A percentile compares a stretch with the other conserved stretches of the same genome.
These are phyloP conservation scores for Hippotragus niger DNA, from an alignment of 2,113 vertebrate genomes.

Conservation along the genomic window DNA sequence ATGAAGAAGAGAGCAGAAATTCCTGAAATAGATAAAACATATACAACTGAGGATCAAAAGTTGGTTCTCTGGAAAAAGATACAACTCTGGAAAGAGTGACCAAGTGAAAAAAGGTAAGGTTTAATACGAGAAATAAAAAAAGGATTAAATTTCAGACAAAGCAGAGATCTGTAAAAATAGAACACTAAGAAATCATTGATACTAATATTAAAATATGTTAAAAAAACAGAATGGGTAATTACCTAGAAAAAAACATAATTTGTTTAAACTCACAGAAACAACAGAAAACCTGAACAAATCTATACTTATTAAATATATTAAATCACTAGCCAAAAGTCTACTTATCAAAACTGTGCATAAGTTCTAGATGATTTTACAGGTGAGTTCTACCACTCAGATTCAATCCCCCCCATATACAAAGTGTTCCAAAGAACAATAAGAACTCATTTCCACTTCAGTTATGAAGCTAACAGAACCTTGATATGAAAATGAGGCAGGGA, in stretches of 20 bases:
- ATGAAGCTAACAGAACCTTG: neutral
- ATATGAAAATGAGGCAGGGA: neutral
- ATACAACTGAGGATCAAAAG: neutral
- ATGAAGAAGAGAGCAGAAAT: neutral
- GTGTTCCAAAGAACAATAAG: neutral
- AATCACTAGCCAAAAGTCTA: neutral
- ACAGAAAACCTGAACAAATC: neutral
- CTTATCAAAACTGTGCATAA: neutral
- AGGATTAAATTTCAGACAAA: neutral
- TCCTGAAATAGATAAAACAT: neutral
- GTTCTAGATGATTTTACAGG: neutral
- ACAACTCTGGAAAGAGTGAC: neutral
- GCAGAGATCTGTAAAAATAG: neutral
- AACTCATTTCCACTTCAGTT: neutral
- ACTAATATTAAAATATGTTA: neutral
- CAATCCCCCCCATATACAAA: neutral
- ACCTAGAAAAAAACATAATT: neutral
- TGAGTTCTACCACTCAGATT: neutral
- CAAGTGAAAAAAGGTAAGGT: neutral
- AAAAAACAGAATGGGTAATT: slow-evolving; percentile 9
- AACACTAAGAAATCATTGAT: neutral
- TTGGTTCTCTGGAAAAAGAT: neutral
- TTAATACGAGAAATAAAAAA: slow-evolving; percentile 10
- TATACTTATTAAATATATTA: neutral
- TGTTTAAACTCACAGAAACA: neutral